Conservation (phyloP, 2,797 vertebrate genomes). For the Muraenolepis orangiensis region DNA sequence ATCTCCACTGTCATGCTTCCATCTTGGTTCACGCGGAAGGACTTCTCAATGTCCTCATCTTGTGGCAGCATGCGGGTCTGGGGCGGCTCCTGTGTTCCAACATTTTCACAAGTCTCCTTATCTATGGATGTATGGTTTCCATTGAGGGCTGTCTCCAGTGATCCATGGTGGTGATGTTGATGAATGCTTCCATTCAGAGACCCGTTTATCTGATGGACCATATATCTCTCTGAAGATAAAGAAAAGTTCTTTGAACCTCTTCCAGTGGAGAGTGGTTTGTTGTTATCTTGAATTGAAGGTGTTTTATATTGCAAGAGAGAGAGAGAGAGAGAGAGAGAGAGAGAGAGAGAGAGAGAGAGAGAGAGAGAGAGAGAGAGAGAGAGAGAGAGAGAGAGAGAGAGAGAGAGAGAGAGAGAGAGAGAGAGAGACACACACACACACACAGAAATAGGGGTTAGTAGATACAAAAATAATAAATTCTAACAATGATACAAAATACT, state of each 20-base stretch:
- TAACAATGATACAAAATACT: neutral
- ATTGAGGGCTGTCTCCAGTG: constrained; percentile 52
- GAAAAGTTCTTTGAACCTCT: constrained; percentile 82
- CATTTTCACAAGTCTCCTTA: constrained; percentile 53
- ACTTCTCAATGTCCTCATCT: constrained; percentile 93
- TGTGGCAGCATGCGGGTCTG: constrained; percentile 66
- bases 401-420: neutral
- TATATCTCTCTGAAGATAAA: constrained; percentile 79
- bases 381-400: neutral
- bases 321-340: constrained; percentile 4
- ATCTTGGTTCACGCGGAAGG: constrained; percentile 90
- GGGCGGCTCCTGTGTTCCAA: constrained; percentile 44
- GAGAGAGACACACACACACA: no score
- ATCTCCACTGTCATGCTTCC: constrained; percentile 97
- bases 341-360: neutral
- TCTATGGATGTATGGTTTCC: constrained; percentile 58
- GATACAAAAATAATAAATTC: neutral
- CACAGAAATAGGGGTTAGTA: neutral
- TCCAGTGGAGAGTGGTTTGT: constrained; percentile 64
- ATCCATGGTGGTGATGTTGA: constrained; percentile 54
- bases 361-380: neutral
- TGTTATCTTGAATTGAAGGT: constrained; percentile 45
- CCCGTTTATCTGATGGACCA: constrained; percentile 74
- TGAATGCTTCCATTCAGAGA: constrained; percentile 67
- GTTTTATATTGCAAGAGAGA: neutral